Base-by-base conservation (phyloP, 1,140 invertebrate genomes). In the Probaryconus sp. region DNA sequence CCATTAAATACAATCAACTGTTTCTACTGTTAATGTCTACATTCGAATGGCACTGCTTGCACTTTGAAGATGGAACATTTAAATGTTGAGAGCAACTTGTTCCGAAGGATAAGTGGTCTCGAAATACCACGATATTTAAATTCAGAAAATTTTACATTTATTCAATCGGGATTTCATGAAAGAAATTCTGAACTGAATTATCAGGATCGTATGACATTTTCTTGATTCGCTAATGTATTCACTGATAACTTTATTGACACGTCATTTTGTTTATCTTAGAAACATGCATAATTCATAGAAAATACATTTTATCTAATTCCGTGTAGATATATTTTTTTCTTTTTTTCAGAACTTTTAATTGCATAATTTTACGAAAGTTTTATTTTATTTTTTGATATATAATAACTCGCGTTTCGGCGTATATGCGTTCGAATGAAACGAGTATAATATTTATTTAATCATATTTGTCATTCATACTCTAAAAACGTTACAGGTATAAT, bases 1-100 rank as follows among this genome's bases (percentile, higher is more conserved):
- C 53, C 69, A 61, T 73, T 73, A 73, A 61, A 65, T 31, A 60
- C 69, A 65, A 73, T 65, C 69, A 53, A 53, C 60, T 47, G 55
- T 65, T 65, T 65, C 51, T 18, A 50, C 51, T 58, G 43, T 51
- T 58, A 72, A 72, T 60, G 58, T 53, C 60, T 64, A 65, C 69
- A 60, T 65, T 40, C 45, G 51, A 65, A 45, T 28, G 38, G 50
- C 45, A 42, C 17, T 65, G 53, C 51, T 65, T 33, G 47, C 53
- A 45, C 50, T 63, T 58, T 45, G 37, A 43, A 53, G 38, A 73
- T 35, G 53, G 38, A 47, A 55, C 70, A 58, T 61, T 67, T 47
- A 37, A 73, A 48, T 65, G 45, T 53, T 40, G 58, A 37, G 28
- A 33, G 56, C 20, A 40, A 70, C 56, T 48, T 37, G 56, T 70